These are phyloP conservation scores for Naja naja DNA, from an alignment of 2,113 vertebrate genomes.

Conservation along the genomic window DNA sequence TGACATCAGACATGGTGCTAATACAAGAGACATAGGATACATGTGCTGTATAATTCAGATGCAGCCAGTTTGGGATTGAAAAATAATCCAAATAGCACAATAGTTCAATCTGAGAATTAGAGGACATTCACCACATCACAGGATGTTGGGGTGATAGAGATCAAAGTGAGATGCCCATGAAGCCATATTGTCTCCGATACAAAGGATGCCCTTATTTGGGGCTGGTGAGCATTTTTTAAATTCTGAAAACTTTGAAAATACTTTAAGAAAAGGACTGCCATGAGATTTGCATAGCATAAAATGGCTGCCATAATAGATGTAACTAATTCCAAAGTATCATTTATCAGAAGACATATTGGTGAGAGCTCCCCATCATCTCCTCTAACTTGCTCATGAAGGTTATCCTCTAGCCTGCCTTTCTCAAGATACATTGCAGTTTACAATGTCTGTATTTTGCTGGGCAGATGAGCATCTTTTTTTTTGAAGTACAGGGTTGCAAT, in stretches of 20 bases:
- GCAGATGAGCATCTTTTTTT: neutral
- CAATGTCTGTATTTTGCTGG: neutral
- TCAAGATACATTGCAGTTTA: neutral
- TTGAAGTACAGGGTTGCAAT: neutral
- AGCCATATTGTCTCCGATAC: neutral
- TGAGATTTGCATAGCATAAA: neutral
- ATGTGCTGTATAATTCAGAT: neutral
- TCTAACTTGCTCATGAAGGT: neutral
- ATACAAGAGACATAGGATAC: neutral
- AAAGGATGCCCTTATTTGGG: neutral
- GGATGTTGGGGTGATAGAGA: too few species aligned
- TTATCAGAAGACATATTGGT: neutral
- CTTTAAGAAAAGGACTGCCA: neutral
- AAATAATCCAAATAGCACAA: neutral
- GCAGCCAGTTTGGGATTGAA: neutral
- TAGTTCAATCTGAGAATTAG: neutral
- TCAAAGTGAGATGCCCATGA: neutral
- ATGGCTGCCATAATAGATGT: neutral
- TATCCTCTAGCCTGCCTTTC: neutral
- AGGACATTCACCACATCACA: neutral
- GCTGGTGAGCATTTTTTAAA: neutral
- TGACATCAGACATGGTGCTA: conserved; percentile 52
- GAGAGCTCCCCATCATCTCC: neutral
- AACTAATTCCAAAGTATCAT: neutral
- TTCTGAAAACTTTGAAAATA: neutral